Base-by-base conservation (phyloP, 1,140 invertebrate species). In the Zaprionus gabonicus region DNA sequence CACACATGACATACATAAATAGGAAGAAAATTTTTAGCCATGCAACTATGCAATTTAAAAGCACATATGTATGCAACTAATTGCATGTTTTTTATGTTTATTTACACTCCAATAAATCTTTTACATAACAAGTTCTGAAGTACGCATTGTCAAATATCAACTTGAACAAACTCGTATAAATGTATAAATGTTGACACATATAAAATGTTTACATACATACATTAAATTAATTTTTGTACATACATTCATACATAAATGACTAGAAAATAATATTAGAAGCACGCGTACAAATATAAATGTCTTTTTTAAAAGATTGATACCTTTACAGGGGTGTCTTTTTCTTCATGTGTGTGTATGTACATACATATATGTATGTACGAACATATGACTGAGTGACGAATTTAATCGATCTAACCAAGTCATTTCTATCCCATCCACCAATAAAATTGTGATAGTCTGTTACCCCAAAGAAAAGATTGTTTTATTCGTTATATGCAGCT, bases 191-290 rank as follows among this genome's bases (percentile, higher is more conserved):
- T 44, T 44, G 28, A 31, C 28, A 34, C 31, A 34, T 2, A 34
- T 34, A 34, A 17, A 46, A 46, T 46, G 41, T 46, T 46, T 9
- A 46, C 41, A 44, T 17, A 44, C 41, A 46, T 17, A 44, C 41
- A 46, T 46, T 44, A 57, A 41, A 49, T 41, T 12, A 28, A 41
- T 49, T 44, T 62, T 20, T 25, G 23, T 17, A 53, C 31, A 70
- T 70, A 56, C 13, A 10, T 56, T 25, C 12, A 46, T 44, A 46
- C 31, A 34, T 6, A 31, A 31, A 31, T 44, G 20, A 7, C 10
- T 56, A 38, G 28, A 25, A 56, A 31, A 38, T 15, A 53, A 36
- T 17, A 17, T 46, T 20, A n/a, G 20, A n/a, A 41, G 13, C 7
- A 36, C 25, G 23, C 31, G 10, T 51, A 17, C 46, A 51, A 65